Evolutionary conservation across 2,113 vertebrate species (phyloP).

Genomic region (Syrrhaptes paradoxus): DNA sequence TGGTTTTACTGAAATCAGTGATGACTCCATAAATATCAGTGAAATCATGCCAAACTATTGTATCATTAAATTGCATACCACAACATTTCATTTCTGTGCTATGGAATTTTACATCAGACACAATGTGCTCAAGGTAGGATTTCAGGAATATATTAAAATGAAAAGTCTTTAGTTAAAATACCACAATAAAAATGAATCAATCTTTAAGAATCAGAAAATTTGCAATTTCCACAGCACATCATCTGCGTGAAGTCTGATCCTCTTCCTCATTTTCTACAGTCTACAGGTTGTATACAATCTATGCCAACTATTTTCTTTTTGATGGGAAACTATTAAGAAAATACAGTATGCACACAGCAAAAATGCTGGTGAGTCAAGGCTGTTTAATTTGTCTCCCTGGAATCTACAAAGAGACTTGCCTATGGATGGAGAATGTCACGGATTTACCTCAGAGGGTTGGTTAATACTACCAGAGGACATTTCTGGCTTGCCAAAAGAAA

Average conservation of each 20-base stretch:
- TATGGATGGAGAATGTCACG: rapidly evolving
- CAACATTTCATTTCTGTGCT: neutral
- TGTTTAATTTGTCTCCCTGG: neutral
- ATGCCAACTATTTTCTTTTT: neutral
- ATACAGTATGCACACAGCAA: rapidly evolving
- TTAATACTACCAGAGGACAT: neutral
- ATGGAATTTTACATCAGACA: neutral
- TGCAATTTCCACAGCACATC: neutral
- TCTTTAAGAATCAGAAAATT: neutral
- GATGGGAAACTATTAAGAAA: neutral
- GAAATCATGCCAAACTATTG: neutral
- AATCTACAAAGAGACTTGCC: neutral
- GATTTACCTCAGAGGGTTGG: neutral
- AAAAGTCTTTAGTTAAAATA: neutral
- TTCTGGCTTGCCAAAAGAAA: neutral
- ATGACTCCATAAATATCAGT: neutral
- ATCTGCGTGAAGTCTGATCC: neutral
- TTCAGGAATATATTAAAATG: neutral
- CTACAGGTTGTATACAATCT: neutral
- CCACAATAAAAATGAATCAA: neutral
- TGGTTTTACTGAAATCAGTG: neutral
- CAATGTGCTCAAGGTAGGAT: neutral
- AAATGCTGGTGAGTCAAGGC: neutral
- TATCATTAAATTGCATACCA: neutral
- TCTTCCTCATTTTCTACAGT: neutral